These are phyloP conservation scores for Luehdorfia chinensis DNA, from an alignment of 1,140 invertebrate genomes.

Conservation along the genomic window DNA sequence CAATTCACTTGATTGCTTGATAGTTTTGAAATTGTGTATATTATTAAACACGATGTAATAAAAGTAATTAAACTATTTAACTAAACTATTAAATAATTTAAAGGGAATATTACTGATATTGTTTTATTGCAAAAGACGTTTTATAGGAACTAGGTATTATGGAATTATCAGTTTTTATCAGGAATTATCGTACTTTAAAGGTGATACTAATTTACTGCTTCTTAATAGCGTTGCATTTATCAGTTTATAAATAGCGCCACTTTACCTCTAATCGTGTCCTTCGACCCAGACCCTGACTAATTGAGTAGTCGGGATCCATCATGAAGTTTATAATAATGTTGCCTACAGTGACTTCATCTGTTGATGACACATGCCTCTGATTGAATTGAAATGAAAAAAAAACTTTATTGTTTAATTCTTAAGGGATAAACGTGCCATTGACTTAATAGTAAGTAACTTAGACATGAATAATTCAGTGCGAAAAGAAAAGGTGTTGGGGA, in stretches of 20 bases:
- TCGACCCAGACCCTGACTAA: conserved; percentile 14
- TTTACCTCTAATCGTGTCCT: not conserved
- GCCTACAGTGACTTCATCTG: conserved; percentile 6
- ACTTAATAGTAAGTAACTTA: not conserved
- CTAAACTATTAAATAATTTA: not conserved
- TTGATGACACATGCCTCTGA: not conserved
- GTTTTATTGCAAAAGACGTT: not conserved
- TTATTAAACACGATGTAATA: not conserved
- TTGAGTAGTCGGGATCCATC: conserved; percentile 3
- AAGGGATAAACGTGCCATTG: not conserved
- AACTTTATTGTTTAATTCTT: not conserved
- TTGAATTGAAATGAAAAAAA: not conserved
- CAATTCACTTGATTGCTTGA: too few species aligned
- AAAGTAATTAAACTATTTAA: not conserved
- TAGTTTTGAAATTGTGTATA: not conserved
- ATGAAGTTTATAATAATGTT: conserved; percentile 7
- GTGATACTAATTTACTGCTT: not conserved
- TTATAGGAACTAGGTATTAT: not conserved
- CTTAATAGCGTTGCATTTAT: not conserved
- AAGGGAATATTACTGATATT: not conserved
- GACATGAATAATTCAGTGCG: conserved; percentile 3
- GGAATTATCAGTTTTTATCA: not conserved
- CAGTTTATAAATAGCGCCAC: not conserved
- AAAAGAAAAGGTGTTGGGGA: conserved; percentile 20
- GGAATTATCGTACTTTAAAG: not conserved